These are phyloP conservation scores for Chionis minor DNA, from an alignment of 2,113 vertebrate genomes.

Conservation along the genomic window DNA sequence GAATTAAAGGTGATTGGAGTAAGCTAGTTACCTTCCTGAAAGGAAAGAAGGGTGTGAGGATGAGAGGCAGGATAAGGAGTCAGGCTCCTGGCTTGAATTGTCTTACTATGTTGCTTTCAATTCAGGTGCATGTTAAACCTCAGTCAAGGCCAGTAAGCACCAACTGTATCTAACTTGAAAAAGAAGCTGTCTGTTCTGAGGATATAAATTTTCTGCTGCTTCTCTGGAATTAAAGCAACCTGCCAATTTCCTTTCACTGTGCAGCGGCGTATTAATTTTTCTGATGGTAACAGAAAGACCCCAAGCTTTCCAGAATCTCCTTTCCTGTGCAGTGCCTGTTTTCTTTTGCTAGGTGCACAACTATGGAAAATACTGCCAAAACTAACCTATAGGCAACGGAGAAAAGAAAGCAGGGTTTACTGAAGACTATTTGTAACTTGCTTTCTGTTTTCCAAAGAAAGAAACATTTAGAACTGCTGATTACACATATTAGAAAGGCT, in stretches of 20 bases:
- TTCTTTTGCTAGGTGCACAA: neutral
- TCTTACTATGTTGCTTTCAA: neutral
- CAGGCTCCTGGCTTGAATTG: neutral
- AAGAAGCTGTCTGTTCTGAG: neutral
- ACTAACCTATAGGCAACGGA: neutral
- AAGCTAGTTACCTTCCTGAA: neutral
- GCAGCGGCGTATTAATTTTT: neutral
- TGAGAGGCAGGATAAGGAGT: neutral
- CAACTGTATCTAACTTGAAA: neutral
- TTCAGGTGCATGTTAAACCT: neutral
- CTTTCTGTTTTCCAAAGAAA: slow-evolving; percentile 55
- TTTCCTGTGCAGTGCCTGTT: neutral
- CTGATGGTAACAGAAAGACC: neutral
- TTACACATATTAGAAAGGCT: neutral
- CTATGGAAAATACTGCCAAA: neutral
- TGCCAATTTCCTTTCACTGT: neutral
- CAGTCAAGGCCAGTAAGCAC: neutral
- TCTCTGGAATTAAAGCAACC: neutral
- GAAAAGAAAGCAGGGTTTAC: neutral
- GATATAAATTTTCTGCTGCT: neutral
- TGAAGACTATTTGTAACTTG: slow-evolving; percentile 2
- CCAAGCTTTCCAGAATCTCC: neutral
- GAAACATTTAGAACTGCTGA: slow-evolving; percentile 12
- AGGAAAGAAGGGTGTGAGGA: neutral
- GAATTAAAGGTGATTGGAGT: neutral